Evolutionary conservation across 2,888 invertebrate genomes (phyloP), one percentile per base, ranked within the genome.

Genomic region (Lapara coniferarum): DNA sequence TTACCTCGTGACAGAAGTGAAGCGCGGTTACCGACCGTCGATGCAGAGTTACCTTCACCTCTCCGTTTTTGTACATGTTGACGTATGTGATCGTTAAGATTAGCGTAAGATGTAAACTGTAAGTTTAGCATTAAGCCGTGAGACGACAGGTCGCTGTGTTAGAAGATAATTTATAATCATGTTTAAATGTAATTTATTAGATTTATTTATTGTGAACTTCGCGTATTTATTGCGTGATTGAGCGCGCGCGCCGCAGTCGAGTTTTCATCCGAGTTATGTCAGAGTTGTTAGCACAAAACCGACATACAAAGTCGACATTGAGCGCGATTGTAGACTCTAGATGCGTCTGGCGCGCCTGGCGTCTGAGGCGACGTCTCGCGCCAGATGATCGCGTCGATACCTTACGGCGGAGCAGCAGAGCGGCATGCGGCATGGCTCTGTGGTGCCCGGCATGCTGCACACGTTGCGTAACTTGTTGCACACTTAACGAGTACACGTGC

Each of bases 271-370:
- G 79, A 80, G 81, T 85, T 85, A 87, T 92, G 93, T 93, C 86
- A 80, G 91, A 93, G 92, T 93, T 93, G 92, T 92, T 83, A 85
- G 93, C 93, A 93, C 93, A 93, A 93, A 89, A 79, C 75, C 76
- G 81, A 80, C 76, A 86, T 85, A 83, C 92, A 92, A 93, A 92
- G 87, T 92, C 92, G 91, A 91, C 92, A 90, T 90, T 83, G 78
- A 73, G 77, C 81, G 86, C 78, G 89, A 87, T 84, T 78, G 89
- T 90, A 91, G 91, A 85, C 92, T 93, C 88, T 77, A 73, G 49
- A n/a, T 25, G 30, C 25, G 55, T 55, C 19, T 46, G 59, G 58
- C 49, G 51, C 19, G 37, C 25, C 46, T 16, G 10, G 19, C 44
- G 10, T 13, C n/a, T 58, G 30, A 16, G 68, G 7, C 10, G 37